Percentiles rank a stretch among this genome's conserved stretches.
phyloP scores from a whole-genome alignment of 1,140 invertebrate species.

The Drosophila orena region DNA sequence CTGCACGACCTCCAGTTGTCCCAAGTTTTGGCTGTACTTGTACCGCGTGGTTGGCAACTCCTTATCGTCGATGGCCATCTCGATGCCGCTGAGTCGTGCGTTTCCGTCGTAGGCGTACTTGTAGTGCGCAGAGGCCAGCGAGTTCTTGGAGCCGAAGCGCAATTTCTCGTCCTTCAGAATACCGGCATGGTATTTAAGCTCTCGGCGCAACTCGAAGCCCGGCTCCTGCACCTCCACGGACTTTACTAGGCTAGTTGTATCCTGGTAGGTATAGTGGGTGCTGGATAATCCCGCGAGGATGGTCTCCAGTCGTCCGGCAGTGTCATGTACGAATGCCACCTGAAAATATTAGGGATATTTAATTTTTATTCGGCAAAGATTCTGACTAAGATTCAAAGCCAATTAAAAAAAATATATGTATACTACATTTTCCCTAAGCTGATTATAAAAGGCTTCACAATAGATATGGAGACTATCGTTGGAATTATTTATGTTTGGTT shows the following conservation, averaged over 20 bases:
- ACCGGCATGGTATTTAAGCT: conserved; percentile 96
- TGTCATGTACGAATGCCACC: conserved; percentile 94
- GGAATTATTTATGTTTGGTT: too few species aligned
- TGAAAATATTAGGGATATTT: background rate
- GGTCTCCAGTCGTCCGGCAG: conserved; percentile 92
- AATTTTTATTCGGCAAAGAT: background rate
- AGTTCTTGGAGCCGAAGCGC: conserved; percentile 93
- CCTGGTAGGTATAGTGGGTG: conserved; percentile 94
- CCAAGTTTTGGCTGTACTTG: conserved; percentile 95
- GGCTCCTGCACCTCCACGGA: conserved; percentile 93
- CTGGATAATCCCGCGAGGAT: conserved; percentile 95
- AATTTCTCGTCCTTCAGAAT: conserved; percentile 94
- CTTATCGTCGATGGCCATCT: conserved; percentile 94
- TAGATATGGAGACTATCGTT: too few species aligned
- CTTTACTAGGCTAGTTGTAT: conserved; percentile 92
- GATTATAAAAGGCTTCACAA: too few species aligned
- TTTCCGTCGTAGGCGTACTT: conserved; percentile 96
- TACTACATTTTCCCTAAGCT: too few species aligned
- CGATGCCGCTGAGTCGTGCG: conserved; percentile 93
- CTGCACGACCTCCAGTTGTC: conserved; percentile 92
- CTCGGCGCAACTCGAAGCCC: conserved; percentile 93
- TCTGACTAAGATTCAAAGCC: too few species aligned
- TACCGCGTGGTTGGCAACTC: conserved; percentile 89
- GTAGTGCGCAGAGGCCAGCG: conserved; percentile 93
- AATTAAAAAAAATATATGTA: too few species aligned